Evolutionary conservation across 2,888 invertebrate genomes (phyloP).

Genomic region (Malthinus flaveolus): DNA sequence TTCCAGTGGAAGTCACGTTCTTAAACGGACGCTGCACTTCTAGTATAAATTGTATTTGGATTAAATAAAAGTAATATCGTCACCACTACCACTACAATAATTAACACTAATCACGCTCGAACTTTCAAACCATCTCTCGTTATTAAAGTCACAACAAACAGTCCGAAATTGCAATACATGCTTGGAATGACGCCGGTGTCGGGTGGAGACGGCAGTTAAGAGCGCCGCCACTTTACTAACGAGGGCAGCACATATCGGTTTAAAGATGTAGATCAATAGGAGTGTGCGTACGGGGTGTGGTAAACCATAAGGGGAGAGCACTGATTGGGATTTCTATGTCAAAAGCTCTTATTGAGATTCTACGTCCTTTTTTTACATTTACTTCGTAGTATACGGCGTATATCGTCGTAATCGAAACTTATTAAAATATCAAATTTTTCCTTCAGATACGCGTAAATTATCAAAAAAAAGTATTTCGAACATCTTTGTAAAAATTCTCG

Average conservation of each 20-base stretch:
- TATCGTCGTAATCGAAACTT: too few relatives aligned
- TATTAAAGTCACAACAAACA: conserved; percentile 22
- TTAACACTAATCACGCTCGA: conserved; percentile 21
- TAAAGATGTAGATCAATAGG: conserved; percentile 49
- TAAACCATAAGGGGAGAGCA: conserved; percentile 43
- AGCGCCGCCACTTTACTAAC: conserved; percentile 54
- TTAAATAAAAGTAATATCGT: conserved; percentile 9
- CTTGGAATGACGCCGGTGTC: conserved; percentile 46
- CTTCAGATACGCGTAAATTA: too few relatives aligned
- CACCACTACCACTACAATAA: conserved; percentile 16
- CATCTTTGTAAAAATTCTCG: too few relatives aligned
- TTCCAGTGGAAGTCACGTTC: not conserved
- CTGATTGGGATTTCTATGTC: conserved; percentile 24
- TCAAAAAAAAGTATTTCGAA: too few relatives aligned
- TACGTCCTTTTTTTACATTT: not conserved
- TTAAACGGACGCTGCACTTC: too few relatives aligned
- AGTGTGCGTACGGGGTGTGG: conserved; percentile 57
- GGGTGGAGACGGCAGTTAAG: conserved; percentile 49
- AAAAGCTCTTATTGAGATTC: not conserved
- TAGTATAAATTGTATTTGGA: too few relatives aligned
- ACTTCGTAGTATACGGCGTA: too few relatives aligned
- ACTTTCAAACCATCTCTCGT: conserved; percentile 7
- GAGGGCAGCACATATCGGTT: conserved; percentile 53
- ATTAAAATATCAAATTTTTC: too few relatives aligned
- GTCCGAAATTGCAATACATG: conserved; percentile 22